A percentile compares a stretch with the other conserved stretches of the same genome.
phyloP scores from a whole-genome alignment of 2,888 invertebrate genomes.

The Aleiodes alternator region DNA sequence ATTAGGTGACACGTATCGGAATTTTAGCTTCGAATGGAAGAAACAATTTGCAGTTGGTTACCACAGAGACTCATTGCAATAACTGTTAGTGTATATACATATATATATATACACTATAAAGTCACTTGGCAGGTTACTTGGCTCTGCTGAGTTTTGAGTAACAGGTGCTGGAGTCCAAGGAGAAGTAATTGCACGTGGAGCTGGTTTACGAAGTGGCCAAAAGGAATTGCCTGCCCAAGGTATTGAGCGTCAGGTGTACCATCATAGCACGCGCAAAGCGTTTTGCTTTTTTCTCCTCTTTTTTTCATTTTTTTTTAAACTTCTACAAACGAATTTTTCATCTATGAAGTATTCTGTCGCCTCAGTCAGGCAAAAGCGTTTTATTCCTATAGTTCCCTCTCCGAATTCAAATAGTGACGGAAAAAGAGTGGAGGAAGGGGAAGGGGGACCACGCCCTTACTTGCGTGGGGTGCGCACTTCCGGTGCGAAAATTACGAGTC shows the following conservation, averaged over 20 bases:
- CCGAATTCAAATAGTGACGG: conserved; percentile 31
- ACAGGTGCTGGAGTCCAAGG: conserved; percentile 42
- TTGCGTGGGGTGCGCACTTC: conserved; percentile 66
- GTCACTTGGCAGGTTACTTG: conserved; percentile 21
- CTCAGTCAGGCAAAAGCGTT: conserved; percentile 27
- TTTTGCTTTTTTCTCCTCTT: conserved; percentile 4
- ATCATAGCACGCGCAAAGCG: conserved; percentile 19
- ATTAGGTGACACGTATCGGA: conserved; percentile 33
- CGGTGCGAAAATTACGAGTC: conserved; percentile 63
- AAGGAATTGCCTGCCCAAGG: conserved; percentile 9
- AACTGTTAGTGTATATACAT: conserved; percentile 4
- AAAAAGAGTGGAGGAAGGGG: too few species aligned
- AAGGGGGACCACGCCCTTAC: conserved; percentile 66
- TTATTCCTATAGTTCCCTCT: conserved; percentile 13
- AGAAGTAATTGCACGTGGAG: conserved; percentile 20
- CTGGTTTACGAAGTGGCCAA: conserved; percentile 27
- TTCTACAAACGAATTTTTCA: background rate
- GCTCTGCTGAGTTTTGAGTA: conserved; percentile 34
- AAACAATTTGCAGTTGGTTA: conserved; percentile 31
- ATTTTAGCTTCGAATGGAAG: conserved; percentile 15
- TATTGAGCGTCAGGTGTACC: conserved; percentile 25
- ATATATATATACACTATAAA: background rate
- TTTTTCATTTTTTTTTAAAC: background rate
- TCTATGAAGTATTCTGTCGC: background rate
- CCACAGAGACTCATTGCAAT: conserved; percentile 16